Evolutionary conservation across 2,888 invertebrate genomes (phyloP).

Genomic region (Drosophila nr. perissopoda): DNA sequence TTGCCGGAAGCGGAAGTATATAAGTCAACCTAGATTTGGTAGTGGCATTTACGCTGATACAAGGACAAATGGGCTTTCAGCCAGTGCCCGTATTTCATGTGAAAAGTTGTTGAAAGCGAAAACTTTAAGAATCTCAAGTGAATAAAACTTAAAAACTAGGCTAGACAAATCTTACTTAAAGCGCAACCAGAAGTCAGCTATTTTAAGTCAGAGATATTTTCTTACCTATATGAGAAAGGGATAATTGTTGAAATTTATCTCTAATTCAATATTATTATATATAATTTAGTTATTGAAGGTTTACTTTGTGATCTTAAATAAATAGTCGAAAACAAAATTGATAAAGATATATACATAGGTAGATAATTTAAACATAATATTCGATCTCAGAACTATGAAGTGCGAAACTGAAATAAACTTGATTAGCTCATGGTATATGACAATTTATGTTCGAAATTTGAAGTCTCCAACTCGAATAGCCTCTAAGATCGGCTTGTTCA

Average conservation of each 20-base stretch:
- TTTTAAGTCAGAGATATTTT: background rate
- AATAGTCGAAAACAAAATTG: background rate
- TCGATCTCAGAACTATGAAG: no score
- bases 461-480: background rate
- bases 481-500: background rate
- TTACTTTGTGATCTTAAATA: background rate
- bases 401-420: background rate
- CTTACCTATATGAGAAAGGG: background rate
- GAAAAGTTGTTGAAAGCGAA: conserved; percentile 44
- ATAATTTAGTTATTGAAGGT: background rate
- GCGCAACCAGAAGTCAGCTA: background rate
- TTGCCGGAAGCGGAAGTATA: conserved; percentile 82
- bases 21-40: conserved; percentile 82
- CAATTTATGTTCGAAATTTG: background rate
- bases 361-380: background rate
- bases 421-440: background rate
- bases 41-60: conserved; percentile 70
- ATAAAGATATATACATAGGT: background rate
- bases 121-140: conserved; percentile 37
- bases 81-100: conserved; percentile 43
- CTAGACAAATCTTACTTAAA: background rate
- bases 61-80: conserved; percentile 81
- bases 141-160: conserved; percentile 16
- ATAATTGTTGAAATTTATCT: background rate
- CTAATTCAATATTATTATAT: background rate